phyloP scores from a whole-genome alignment of 53 echinoderm and acorn worm species.

The Astropecten irregularis region DNA sequence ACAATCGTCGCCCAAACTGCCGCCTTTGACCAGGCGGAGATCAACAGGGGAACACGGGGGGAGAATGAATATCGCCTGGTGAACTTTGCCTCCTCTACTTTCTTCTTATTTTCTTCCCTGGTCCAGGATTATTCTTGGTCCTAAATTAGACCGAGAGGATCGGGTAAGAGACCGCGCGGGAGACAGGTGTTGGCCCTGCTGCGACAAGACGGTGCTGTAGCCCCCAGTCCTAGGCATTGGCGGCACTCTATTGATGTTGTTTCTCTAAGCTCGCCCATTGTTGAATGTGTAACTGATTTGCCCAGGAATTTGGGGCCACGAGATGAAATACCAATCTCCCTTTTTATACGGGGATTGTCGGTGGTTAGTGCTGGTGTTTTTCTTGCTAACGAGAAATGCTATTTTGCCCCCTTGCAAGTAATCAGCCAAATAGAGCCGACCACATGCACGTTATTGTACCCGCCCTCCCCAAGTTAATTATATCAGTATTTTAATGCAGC shows the following conservation, averaged over 20 bases:
- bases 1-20: slow-evolving; percentile 54
- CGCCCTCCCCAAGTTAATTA: background rate
- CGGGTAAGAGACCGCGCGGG: slow-evolving; percentile 25
- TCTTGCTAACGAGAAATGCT: slow-evolving; percentile 54
- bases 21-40: slow-evolving; percentile 55
- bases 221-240: slow-evolving; percentile 32
- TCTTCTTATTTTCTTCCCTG: background rate
- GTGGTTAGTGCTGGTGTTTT: slow-evolving; percentile 45
- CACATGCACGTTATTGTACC: slow-evolving; percentile 3
- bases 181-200: slow-evolving; percentile 49
- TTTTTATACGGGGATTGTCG: slow-evolving; percentile 48
- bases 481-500: slow-evolving; percentile 41
- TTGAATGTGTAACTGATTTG: slow-evolving; percentile 60
- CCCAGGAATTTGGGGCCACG: slow-evolving; percentile 45
- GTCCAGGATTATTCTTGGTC: slow-evolving; percentile 39
- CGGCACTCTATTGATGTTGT: slow-evolving; percentile 46
- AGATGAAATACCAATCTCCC: slow-evolving; percentile 50
- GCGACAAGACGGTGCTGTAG: slow-evolving; percentile 21
- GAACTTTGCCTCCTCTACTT: slow-evolving; percentile 39
- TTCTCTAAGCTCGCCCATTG: slow-evolving; percentile 22
- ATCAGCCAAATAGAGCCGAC: background rate
- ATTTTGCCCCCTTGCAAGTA: slow-evolving; percentile 22
- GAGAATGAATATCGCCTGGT: slow-evolving; percentile 45
- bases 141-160: slow-evolving; percentile 38
- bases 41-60: slow-evolving; percentile 21